Base-by-base conservation (phyloP, 2,888 invertebrate genomes). In the Stratiomys singularior region DNA sequence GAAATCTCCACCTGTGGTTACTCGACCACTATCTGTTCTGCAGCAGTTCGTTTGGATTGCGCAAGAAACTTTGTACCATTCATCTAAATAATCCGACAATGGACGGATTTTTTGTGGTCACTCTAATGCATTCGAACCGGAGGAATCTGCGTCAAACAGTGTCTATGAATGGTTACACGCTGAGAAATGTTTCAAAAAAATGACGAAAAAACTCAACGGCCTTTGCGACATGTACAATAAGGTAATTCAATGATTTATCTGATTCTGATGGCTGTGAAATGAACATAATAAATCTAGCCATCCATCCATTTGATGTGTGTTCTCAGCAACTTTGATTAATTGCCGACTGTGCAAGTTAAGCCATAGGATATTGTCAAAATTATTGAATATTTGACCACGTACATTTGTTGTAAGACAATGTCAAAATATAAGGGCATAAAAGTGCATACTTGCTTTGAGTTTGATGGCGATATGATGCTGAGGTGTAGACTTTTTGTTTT, bases 1-100 rank as follows among this genome's bases (percentile, higher is more conserved):
- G 64, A 27, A 64, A 64, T 30, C 28, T 64, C 28, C 64, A 64
- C 64, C 64, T 64, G 64, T 30, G 64, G 27, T 30, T 27, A 37
- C 37, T 52, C 15, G 18, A 13, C 52, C 52, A 18, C 52, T 52
- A n/a, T 18, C n/a, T 18, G 18, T n/a, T 5, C 52, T 13, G 7
- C 52, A 13, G 15, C 52, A 52, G 52, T 15, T 52, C 52, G 18
- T 5, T 18, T 52, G n/a, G 64, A 64, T 28, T 7, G 52, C 15
- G 2, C 7, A 52, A 18, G n/a, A 13, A 52, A 15, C 64, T 52
- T 60, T 25, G 27, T 9, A 28, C 64, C 28, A 28, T n/a, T 64
- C 28, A 23, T 23, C 21, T 28, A 1, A 30, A 64, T 1, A 25
- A 60, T 64, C 4, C 30, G 28, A 30, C 30, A 13, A 64, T 28